Conservation (phyloP, 2,113 vertebrate species). For the Neodon shergylaensis region DNA sequence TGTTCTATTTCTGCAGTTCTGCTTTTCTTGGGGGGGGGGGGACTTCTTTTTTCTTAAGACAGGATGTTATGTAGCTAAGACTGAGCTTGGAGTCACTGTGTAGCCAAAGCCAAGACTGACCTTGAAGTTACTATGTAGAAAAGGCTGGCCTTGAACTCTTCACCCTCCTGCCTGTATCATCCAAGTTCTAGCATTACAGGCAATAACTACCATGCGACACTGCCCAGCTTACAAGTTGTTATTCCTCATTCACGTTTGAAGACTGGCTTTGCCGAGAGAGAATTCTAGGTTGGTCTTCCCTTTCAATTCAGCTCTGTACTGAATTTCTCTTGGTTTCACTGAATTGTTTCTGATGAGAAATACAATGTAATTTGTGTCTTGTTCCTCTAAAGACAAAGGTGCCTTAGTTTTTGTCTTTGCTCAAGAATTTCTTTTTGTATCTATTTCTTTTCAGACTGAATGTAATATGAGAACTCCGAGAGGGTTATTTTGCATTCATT, state of each 20-base stretch:
- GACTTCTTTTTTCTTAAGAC: neutral
- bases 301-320: constrained; percentile 1
- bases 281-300: constrained; percentile 6
- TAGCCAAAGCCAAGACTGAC: neutral
- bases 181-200: neutral
- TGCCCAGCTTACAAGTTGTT: neutral
- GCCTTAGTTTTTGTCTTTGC: neutral
- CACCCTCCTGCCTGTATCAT: neutral
- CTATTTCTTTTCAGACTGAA: neutral
- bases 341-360: neutral
- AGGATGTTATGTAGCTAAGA: neutral
- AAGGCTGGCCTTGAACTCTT: neutral
- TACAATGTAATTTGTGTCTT: constrained; percentile 11
- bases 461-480: neutral
- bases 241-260: constrained; percentile 18
- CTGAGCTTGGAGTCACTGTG: neutral
- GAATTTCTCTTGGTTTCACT: neutral
- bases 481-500: neutral
- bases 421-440: constrained; percentile 27
- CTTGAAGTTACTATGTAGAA: neutral
- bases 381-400: neutral
- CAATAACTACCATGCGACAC: neutral
- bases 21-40: neutral
- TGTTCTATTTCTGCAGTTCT: neutral
- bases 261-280: neutral